A percentile compares a stretch with the other conserved stretches of the same genome.
These are phyloP conservation scores for Copsychus sechellarum DNA, from an alignment of 2,113 vertebrate species.

Conservation along the genomic window DNA sequence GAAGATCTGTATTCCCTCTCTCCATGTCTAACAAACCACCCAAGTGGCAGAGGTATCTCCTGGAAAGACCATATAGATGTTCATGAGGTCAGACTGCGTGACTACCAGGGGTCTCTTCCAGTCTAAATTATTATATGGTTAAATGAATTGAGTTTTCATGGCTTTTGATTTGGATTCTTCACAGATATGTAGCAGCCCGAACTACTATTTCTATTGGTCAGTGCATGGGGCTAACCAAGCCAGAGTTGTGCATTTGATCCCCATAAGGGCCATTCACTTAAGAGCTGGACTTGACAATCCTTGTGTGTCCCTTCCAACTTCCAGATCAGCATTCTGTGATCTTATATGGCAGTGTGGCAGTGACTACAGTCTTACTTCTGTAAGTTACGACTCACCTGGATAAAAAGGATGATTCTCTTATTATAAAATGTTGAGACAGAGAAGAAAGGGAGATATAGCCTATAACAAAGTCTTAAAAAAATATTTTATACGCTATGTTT, in stretches of 20 bases:
- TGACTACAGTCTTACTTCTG: background rate
- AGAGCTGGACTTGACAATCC: background rate
- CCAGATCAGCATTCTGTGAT: background rate
- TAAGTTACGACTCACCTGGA: background rate
- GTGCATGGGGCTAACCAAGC: too few species aligned
- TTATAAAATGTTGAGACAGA: background rate
- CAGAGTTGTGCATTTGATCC: background rate
- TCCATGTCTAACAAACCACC: background rate
- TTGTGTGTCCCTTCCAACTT: background rate
- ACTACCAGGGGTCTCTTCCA: background rate
- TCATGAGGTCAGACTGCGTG: background rate
- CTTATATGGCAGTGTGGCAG: background rate
- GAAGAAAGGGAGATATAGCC: background rate
- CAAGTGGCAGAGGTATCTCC: background rate
- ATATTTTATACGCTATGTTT: background rate
- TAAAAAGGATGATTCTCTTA: background rate
- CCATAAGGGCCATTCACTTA: background rate
- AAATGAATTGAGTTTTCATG: background rate
- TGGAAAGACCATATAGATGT: background rate
- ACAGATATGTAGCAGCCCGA: background rate
- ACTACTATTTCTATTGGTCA: fast-evolving
- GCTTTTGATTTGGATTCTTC: background rate
- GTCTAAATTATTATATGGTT: background rate
- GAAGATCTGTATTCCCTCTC: background rate
- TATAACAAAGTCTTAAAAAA: background rate